phyloP scores from a whole-genome alignment of 37 sponge, comb jelly and placozoan species.

The Aphrocallistes beatrix region DNA sequence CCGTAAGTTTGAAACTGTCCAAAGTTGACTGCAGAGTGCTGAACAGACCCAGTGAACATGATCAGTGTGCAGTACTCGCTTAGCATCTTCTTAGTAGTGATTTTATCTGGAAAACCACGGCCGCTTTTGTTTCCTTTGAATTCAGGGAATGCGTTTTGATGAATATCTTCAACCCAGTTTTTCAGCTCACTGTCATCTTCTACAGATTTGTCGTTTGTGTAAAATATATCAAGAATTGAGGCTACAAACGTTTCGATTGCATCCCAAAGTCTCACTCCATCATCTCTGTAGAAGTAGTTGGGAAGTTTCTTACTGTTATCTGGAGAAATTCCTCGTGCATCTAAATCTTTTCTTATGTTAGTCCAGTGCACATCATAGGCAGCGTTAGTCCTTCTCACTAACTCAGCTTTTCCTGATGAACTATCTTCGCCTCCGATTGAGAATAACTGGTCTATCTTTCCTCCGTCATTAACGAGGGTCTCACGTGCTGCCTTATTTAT shows the following conservation, averaged over 20 bases:
- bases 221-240: slow-evolving; percentile 27
- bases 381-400: not conserved
- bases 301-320: slow-evolving; percentile 37
- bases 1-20: slow-evolving; percentile 52
- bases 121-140: not conserved
- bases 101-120: slow-evolving; percentile 29
- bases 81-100: slow-evolving; percentile 27
- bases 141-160: slow-evolving; percentile 25
- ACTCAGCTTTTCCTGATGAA: not conserved
- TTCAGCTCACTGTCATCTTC: slow-evolving; percentile 29
- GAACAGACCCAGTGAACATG: slow-evolving; percentile 45
- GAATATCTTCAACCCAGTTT: slow-evolving; percentile 28
- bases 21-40: slow-evolving; percentile 58
- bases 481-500: slow-evolving; percentile 37
- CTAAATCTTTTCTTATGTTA: slow-evolving; percentile 17
- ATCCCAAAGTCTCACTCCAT: slow-evolving; percentile 43
- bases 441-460: slow-evolving; percentile 27
- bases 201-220: slow-evolving; percentile 35
- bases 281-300: slow-evolving; percentile 62
- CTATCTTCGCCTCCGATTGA: slow-evolving; percentile 38
- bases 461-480: slow-evolving; percentile 26
- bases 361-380: slow-evolving; percentile 18
- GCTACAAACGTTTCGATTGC: slow-evolving; percentile 26
- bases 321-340: slow-evolving; percentile 43
- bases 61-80: slow-evolving; percentile 38